Evolutionary conservation across 2,797 vertebrate genomes (phyloP).

Genomic region (Acipenser ruthenus): DNA sequence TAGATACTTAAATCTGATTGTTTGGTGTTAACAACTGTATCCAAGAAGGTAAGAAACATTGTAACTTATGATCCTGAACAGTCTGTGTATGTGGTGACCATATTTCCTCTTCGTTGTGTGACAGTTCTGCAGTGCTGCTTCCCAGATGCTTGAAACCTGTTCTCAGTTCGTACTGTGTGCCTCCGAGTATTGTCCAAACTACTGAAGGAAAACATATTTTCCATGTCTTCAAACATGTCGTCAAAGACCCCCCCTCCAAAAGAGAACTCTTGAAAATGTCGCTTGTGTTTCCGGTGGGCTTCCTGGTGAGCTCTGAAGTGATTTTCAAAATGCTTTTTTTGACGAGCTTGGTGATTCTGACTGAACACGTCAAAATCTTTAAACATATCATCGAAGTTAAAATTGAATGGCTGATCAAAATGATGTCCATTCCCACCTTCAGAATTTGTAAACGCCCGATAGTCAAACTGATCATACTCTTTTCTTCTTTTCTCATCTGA

Average conservation of each 20-base stretch:
- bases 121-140: conserved; percentile 91
- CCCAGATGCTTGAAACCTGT: conserved; percentile 69
- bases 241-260: conserved; percentile 74
- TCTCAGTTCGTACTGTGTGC: conserved; percentile 65
- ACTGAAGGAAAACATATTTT: conserved; percentile 89
- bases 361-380: conserved; percentile 80
- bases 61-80: conserved; percentile 64
- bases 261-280: conserved; percentile 63
- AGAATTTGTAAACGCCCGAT: conserved; percentile 48
- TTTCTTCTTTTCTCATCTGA: conserved; percentile 78
- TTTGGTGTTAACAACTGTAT: conserved; percentile 25
- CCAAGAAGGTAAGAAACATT: conserved; percentile 25
- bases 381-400: conserved; percentile 88
- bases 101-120: conserved; percentile 89
- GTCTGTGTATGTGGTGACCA: conserved; percentile 95
- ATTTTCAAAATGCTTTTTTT: conserved; percentile 81
- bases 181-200: conserved; percentile 53
- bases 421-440: conserved; percentile 44
- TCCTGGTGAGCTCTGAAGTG: conserved; percentile 75
- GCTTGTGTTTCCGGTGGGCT: conserved; percentile 53
- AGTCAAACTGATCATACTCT: conserved; percentile 82
- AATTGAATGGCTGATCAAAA: conserved; percentile 79
- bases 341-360: conserved; percentile 66
- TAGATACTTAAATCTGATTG: conserved; percentile 1
- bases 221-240: conserved; percentile 84